phyloP scores from a whole-genome alignment of 2,113 vertebrate genomes.

The Rhinopithecus roxellana region DNA sequence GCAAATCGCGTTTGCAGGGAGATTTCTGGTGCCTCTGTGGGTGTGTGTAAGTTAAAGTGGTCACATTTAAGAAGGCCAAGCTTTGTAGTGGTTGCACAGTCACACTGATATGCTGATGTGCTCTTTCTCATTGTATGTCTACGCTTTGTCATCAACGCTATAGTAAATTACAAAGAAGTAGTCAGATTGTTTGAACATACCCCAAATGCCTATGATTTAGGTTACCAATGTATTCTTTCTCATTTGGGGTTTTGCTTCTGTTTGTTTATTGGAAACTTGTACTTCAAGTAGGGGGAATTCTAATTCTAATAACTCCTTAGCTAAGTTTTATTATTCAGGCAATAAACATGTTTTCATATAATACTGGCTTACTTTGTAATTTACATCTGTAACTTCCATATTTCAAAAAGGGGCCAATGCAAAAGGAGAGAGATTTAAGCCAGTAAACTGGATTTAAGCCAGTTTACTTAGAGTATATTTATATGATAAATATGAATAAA shows the following conservation, averaged over 20 bases:
- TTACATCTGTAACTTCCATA: slow-evolving; percentile 60
- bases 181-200: neutral
- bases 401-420: slow-evolving; percentile 23
- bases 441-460: neutral
- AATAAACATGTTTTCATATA: slow-evolving; percentile 67
- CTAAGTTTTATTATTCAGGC: slow-evolving; percentile 68
- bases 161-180: neutral
- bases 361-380: slow-evolving; percentile 60
- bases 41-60: neutral
- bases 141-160: neutral
- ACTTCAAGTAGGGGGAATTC: slow-evolving; percentile 39
- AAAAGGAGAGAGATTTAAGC: neutral
- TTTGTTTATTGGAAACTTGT: slow-evolving; percentile 51
- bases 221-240: slow-evolving; percentile 32
- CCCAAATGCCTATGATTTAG: neutral
- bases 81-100: neutral
- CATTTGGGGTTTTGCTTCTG: slow-evolving; percentile 19
- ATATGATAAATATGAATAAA: neutral
- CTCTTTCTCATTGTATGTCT: neutral
- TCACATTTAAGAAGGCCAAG: neutral
- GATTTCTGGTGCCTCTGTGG: neutral
- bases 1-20: neutral
- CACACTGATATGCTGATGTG: neutral
- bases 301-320: slow-evolving; percentile 41
- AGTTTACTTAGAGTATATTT: neutral